These are phyloP conservation scores for Medauroidea extradentata DNA, from an alignment of 1,140 invertebrate genomes.

Conservation along the genomic window DNA sequence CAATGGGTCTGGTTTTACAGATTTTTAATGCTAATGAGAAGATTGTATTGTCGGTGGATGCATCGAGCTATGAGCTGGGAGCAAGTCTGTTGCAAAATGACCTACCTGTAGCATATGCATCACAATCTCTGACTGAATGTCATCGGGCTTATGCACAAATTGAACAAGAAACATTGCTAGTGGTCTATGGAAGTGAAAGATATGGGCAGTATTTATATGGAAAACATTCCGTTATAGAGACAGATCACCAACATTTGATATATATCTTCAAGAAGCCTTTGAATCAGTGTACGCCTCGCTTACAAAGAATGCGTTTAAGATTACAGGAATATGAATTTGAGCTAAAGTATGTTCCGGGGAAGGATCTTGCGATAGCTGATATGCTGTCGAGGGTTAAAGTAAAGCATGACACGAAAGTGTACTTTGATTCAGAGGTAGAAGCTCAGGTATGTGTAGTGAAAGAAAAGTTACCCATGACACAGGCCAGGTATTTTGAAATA, in stretches of 20 bases:
- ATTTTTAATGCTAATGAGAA: slow-evolving; percentile 26
- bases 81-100: slow-evolving; percentile 30
- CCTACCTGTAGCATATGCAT: slow-evolving; percentile 35
- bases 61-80: slow-evolving; percentile 32
- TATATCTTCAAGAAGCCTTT: slow-evolving; percentile 42
- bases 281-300: slow-evolving; percentile 31
- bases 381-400: slow-evolving; percentile 14
- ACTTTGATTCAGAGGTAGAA: no score
- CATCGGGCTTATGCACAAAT: no score
- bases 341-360: slow-evolving; percentile 32
- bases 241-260: slow-evolving; percentile 41
- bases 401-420: no score
- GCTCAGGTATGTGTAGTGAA: no score
- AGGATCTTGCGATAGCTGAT: slow-evolving; percentile 20
- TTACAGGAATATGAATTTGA: slow-evolving; percentile 41
- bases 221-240: slow-evolving; percentile 33
- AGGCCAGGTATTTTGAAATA: background rate
- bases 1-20: slow-evolving; percentile 27
- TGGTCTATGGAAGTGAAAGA: no score
- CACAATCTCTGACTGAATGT: slow-evolving; percentile 24
- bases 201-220: slow-evolving; percentile 21
- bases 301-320: slow-evolving; percentile 40
- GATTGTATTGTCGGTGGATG: slow-evolving; percentile 30
- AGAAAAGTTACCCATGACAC: no score
- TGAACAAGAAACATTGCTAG: no score